Evolutionary conservation across 1,140 invertebrate species (phyloP).

Genomic region (Varroa destructor): DNA sequence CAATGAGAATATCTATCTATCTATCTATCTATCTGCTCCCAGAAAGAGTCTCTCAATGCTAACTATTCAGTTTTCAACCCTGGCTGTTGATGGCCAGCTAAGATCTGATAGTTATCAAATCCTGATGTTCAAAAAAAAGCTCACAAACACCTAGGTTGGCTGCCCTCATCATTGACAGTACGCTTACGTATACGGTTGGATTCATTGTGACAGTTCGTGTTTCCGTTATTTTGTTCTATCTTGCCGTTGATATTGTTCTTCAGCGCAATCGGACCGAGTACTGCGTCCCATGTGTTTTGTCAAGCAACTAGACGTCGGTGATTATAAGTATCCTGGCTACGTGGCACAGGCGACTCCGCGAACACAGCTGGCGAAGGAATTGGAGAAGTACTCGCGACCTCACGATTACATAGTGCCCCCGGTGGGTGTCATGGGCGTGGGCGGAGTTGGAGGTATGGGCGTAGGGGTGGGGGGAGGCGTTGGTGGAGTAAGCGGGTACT

Average conservation of each 20-base stretch:
- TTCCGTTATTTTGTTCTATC: no score
- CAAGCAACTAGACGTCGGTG: constrained; percentile 41
- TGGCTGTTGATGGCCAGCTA: neutral
- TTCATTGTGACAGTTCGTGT: no score
- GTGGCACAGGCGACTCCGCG: constrained; percentile 39
- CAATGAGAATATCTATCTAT: no score
- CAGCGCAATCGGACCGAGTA: constrained; percentile 38
- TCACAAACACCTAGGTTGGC: no score
- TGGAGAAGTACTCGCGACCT: constrained; percentile 40
- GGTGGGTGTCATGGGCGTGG: constrained; percentile 26
- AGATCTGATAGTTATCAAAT: neutral
- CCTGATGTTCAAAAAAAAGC: neutral
- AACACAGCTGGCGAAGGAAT: constrained; percentile 40
- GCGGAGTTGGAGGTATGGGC: neutral
- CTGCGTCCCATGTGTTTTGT: constrained; percentile 42
- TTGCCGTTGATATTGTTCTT: neutral
- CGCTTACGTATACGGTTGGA: no score
- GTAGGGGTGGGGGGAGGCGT: constrained; percentile 8
- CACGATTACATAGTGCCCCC: constrained; percentile 27
- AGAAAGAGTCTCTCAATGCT: no score
- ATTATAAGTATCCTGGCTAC: constrained; percentile 36
- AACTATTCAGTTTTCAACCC: neutral
- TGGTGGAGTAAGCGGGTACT: neutral
- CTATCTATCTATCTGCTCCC: no score
- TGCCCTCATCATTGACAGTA: no score